Conservation (phyloP, 2,113 vertebrate species). For the Hassar affinis region DNA sequence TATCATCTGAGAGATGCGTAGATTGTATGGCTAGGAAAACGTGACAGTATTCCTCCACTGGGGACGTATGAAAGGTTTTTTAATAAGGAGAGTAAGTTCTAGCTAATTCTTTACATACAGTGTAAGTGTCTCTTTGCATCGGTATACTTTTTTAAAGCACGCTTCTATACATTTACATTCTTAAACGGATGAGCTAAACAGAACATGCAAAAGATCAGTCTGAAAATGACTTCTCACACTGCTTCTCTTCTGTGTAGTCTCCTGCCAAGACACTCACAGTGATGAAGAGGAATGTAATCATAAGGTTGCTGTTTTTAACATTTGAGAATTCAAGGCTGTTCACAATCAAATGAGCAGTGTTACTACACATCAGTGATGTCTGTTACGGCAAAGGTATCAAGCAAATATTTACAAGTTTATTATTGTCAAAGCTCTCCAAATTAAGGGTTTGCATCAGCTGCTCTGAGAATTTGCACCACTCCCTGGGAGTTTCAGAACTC, state of each 20-base stretch:
- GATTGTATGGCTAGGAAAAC: neutral
- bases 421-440: neutral
- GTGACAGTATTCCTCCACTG: neutral
- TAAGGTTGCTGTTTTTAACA: neutral
- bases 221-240: neutral
- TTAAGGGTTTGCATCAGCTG: neutral
- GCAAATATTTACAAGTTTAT: neutral
- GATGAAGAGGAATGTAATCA: neutral
- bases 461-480: neutral
- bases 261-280: neutral
- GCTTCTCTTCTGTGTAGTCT: neutral
- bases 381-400: neutral
- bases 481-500: neutral
- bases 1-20: neutral
- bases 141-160: neutral
- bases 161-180: neutral
- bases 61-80: neutral
- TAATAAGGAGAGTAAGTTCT: neutral
- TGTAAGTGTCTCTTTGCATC: neutral
- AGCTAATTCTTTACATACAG: neutral
- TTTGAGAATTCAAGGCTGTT: neutral
- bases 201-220: neutral
- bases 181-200: neutral
- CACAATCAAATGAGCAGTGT: neutral
- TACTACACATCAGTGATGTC: neutral